Evolutionary conservation across 2,113 vertebrate species (phyloP), one percentile per base, ranked within the genome.

Genomic region (Vanacampus margaritifer): DNA sequence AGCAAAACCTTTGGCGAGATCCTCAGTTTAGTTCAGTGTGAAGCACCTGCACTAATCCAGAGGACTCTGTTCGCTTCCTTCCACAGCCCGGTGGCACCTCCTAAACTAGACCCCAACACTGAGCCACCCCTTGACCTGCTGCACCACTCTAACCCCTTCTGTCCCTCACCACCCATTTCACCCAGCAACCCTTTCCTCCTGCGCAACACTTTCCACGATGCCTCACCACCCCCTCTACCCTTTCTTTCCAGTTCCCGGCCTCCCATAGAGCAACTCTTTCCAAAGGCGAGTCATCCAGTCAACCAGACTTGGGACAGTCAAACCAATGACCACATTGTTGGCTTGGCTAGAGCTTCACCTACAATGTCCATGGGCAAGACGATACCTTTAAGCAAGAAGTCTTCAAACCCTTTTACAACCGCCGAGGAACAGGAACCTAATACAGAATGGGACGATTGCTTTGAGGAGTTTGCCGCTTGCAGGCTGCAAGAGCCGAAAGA

Each of bases 81-180:
- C 94, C 94, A 94, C 95, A 98, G 95, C 94, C 91, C 91, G 91
- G 92, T 95, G 93, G 92, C 94, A 91, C 94, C 93, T 93, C 92
- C 92, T 93, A 92, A 92, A 91, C 91, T 93, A 95, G 92, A 93
- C 89, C 81, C 92, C 91, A 90, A 86, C 93, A 90, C 91, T 88
- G 92, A 91, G 74, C 90, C 92, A 83, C 82, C 78, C 75, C 75
- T 74, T 58, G 64, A 85, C 68, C 61, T 80, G 6, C 66, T 84
- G 65, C 84, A 84, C 74, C 62, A 89, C 87, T 68, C 88, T 90
- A 92, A 93, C 83, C 86, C 89, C 39, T 87, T 91, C 74, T 65
- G 83, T 48, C 78, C 74, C 85, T 77, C 84, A 19, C 84, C 79
- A 57, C 56, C 83, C 11, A 71, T 92, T 67, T 93, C 91, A 85